Evolutionary conservation across 2,888 invertebrate genomes (phyloP), one percentile per base, ranked within the genome.

Genomic region (Ligdia adustata): DNA sequence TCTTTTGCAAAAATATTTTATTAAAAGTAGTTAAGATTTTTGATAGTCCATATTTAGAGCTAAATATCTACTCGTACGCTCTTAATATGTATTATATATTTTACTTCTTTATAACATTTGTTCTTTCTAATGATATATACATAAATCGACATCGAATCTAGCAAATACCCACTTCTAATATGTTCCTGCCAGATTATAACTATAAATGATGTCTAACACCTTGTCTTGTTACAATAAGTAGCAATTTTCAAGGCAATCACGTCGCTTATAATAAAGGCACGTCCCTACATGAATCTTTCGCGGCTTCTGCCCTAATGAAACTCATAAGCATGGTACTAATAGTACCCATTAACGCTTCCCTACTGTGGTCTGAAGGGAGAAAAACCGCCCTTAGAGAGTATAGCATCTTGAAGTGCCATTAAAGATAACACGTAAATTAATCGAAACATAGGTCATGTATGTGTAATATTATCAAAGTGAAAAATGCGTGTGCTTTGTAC

Each of bases 261-360:
- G 85, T 86, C 74, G 64, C 72, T 72, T 75, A 69, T 86, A 84
- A 86, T 82, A 82, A 83, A 77, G 72, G 78, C 86, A 85, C 86
- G 85, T 88, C 64, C 77, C 78, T 74, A 82, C 79, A 82, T 80
- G 82, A 82, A 86, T 85, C 82, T 80, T 79, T 82, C 69, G 80
- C 72, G 79, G 83, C 79, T 82, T 74, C 72, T 33, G 72, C 75
- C 69, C 77, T 88, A 85, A 86, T 87, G 82, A 84, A 82, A 83
- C 75, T 87, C 82, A 85, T 87, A 83, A 85, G 80, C 79, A 84
- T 80, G 81, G 78, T 63, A 79, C 76, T 85, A 84, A 83, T 79
- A 80, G 75, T 66, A 53, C 64, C 77, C 76, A 87, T 87, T 88
- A 86, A 77, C 82, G 83, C 76, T 75, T 82, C 79, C 68, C 75